A percentile compares a stretch with the other conserved stretches of the same genome.
Conservation (phyloP, 2,888 invertebrate genomes). For the Monoplex corrugatus region DNA sequence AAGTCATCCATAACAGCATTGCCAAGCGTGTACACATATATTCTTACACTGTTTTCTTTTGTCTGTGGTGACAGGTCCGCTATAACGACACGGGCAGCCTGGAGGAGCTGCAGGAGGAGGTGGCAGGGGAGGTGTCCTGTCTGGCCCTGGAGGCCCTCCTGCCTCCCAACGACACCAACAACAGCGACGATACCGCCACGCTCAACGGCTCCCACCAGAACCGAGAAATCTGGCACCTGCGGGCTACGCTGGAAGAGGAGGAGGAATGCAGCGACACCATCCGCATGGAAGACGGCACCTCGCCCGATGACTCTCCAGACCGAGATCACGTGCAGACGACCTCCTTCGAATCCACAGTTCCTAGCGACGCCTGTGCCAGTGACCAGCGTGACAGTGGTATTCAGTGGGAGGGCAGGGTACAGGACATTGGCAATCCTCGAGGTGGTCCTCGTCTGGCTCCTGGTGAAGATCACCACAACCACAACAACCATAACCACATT, state of each 20-base stretch:
- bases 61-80: conserved; percentile 72
- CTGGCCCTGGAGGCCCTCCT: conserved; percentile 65
- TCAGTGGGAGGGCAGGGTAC: conserved; percentile 56
- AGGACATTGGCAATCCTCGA: neutral
- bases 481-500: neutral
- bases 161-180: conserved; percentile 69
- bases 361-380: conserved; percentile 59
- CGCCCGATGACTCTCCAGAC: conserved; percentile 79
- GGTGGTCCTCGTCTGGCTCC: neutral
- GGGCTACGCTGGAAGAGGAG: conserved; percentile 83
- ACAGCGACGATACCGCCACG: conserved; percentile 73
- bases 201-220: conserved; percentile 79
- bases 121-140: conserved; percentile 65
- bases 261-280: conserved; percentile 81
- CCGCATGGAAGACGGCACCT: conserved; percentile 79
- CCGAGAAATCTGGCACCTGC: conserved; percentile 82
- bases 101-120: conserved; percentile 81
- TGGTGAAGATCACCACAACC: neutral
- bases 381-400: conserved; percentile 62
- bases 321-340: conserved; percentile 73
- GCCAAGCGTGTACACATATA: no score
- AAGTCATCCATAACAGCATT: no score
- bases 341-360: conserved; percentile 80
- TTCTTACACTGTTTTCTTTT: neutral
- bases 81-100: conserved; percentile 84